Evolutionary conservation across 2,888 invertebrate genomes (phyloP), one percentile per base, ranked within the genome.

Genomic region (Cylloceria caligata): DNA sequence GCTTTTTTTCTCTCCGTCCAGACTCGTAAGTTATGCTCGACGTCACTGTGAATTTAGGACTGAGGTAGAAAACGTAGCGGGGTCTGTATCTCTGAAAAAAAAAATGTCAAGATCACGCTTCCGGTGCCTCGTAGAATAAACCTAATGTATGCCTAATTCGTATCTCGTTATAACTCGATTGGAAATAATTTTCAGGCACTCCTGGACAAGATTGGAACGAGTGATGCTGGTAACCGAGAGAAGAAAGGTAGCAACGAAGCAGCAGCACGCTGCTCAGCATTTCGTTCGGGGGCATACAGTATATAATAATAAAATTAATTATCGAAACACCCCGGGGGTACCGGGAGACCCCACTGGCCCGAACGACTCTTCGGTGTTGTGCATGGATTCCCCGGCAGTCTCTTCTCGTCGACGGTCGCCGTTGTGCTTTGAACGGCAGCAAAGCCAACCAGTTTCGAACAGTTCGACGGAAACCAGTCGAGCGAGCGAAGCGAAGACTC

Each of bases 401-500:
- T 69, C 64, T 67, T 81, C 73, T 71, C 45, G 62, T 74, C 62
- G 49, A 60, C 67, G 60, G 78, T 60, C 82, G 39, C 65, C 47
- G 49, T 72, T 52, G 80, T 80, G 57, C 76, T 60, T 67, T 57
- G 87, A 84, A 83, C 84, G 84, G 87, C 83, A 86, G 88, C 88
- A 88, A 77, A 77, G 83, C 76, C 85, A 88, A 90, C 89, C 89
- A 90, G 90, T 90, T 90, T 89, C 88, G 89, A 90, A 90, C 88
- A 88, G 90, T 91, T 91, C 89, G 90, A 89, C 86, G 90, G 88
- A 89, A 90, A 91, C 90, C 90, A 90, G 89, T 89, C 89, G 89
- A 89, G 89, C 88, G 90, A 87, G 87, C 87, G 81, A 83, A 71
- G 64, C 78, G 73, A 83, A 83, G 80, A 84, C 80, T 77, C 62